Conservation (phyloP, 53 echinoderm and acorn worm species). For the Echinarachnius parma region DNA sequence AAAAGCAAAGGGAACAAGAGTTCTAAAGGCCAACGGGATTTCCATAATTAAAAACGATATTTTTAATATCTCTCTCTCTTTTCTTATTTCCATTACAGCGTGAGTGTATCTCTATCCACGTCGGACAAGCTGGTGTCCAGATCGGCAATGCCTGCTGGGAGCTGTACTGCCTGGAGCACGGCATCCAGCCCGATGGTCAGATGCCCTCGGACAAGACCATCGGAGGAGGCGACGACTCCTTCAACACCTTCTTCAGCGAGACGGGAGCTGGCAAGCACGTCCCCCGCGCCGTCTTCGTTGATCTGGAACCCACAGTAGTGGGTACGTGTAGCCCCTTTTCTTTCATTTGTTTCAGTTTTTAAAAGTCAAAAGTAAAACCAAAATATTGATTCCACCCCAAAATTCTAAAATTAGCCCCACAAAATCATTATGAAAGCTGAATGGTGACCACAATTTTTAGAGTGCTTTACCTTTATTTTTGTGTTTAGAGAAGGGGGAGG, state of each 20-base stretch:
- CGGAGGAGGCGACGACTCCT: slow-evolving; percentile 82
- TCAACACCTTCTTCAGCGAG: slow-evolving; percentile 87
- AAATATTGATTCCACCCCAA: too few relatives aligned
- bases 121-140: slow-evolving; percentile 88
- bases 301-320: slow-evolving; percentile 58
- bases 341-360: background rate
- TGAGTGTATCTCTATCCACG: too few relatives aligned
- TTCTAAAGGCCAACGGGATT: too few relatives aligned
- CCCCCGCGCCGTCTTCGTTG: slow-evolving; percentile 57
- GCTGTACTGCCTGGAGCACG: slow-evolving; percentile 77
- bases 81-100: too few relatives aligned
- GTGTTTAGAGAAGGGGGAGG: too few relatives aligned
- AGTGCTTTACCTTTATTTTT: too few relatives aligned
- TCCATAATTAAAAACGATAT: too few relatives aligned
- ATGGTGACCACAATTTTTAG: too few relatives aligned
- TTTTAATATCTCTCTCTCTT: too few relatives aligned
- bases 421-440: too few relatives aligned
- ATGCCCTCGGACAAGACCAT: slow-evolving; percentile 93
- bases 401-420: too few relatives aligned
- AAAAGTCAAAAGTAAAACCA: background rate
- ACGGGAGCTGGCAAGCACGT: slow-evolving; percentile 71
- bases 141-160: slow-evolving; percentile 93
- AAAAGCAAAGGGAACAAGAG: too few relatives aligned
- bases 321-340: slow-evolving; percentile 14
- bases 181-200: slow-evolving; percentile 90